phyloP scores from a whole-genome alignment of 2,888 invertebrate species.

The Masnerella sp. region DNA sequence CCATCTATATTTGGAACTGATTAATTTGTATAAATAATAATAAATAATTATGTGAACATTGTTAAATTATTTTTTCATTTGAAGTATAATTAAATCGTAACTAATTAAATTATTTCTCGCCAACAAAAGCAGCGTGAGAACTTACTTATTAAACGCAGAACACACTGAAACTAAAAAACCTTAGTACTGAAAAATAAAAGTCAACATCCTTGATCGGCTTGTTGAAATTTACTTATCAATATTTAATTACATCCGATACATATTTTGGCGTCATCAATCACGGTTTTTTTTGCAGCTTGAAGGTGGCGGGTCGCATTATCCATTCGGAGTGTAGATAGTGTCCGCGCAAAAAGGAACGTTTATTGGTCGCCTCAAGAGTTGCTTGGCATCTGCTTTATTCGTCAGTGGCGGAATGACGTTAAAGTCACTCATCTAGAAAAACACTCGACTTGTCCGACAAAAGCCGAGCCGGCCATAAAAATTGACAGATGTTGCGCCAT shows the following conservation, averaged over 20 bases:
- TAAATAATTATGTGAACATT: too few relatives aligned
- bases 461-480: constrained; percentile 55
- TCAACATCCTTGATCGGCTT: background rate
- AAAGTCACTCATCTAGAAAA: constrained; percentile 60
- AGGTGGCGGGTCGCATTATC: constrained; percentile 54
- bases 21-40: too few relatives aligned
- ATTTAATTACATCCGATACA: constrained; percentile 41
- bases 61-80: too few relatives aligned
- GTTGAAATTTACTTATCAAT: constrained; percentile 45
- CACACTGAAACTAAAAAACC: too few relatives aligned
- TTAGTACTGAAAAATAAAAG: too few relatives aligned
- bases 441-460: constrained; percentile 58
- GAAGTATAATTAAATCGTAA: too few relatives aligned
- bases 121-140: too few relatives aligned
- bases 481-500: constrained; percentile 59
- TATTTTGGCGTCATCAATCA: constrained; percentile 40
- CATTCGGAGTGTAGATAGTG: constrained; percentile 57
- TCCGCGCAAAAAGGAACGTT: constrained; percentile 56
- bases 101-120: too few relatives aligned
- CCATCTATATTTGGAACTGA: too few relatives aligned
- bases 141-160: too few relatives aligned
- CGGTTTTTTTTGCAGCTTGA: constrained; percentile 35
- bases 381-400: constrained; percentile 62
- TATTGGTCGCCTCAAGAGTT: constrained; percentile 57
- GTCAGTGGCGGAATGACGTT: constrained; percentile 57